Base-by-base conservation (phyloP, 2,797 vertebrate genomes). In the Benthosema pterotum region DNA sequence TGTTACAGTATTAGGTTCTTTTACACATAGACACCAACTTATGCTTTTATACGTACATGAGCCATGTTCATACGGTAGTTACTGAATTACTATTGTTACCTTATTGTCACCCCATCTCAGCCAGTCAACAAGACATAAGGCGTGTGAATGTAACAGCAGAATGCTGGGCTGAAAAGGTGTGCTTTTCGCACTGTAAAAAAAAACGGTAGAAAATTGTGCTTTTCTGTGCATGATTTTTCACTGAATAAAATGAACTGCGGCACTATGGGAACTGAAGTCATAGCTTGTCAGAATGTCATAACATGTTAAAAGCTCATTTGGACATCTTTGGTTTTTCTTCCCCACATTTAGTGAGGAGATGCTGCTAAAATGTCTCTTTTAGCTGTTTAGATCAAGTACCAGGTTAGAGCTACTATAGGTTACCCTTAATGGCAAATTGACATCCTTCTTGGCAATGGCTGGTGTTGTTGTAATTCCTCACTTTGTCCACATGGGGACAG, bases 401-500 rank as follows among this genome's bases (percentile, higher is more conserved):
- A 2, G 38, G 25, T 55, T 16, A 17, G 17, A 19, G 25, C 8
- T 5, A 22, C n/a, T 4, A 22, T 3, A 13, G n/a, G 12, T 28
- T 15, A 9, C n/a, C n/a, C n/a, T n/a, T n/a, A n/a, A n/a, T n/a
- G n/a, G n/a, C n/a, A n/a, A n/a, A n/a, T 13, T 52, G 50, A 8
- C 5, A 14, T 32, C 38, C 11, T 32, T 32, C 38, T 8, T 32
- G 45, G 42, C 46, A 62, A 46, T 2, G 51, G 38, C 3, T 5
- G 45, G 32, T 2, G 32, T 50, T 28, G 53, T 57, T 83, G 77
- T 68, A 48, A 2, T 74, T 65, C 56, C 58, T 49, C 7, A 1
- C 19, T 83, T 52, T 66, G 52, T 77, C 84, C 85, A 83, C 64
- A 8, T 83, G 90, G 74, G 72, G 88, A 83, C 12, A 69, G 62